Conservation (phyloP, 1,140 invertebrate species). For the Triops longicaudatus region DNA sequence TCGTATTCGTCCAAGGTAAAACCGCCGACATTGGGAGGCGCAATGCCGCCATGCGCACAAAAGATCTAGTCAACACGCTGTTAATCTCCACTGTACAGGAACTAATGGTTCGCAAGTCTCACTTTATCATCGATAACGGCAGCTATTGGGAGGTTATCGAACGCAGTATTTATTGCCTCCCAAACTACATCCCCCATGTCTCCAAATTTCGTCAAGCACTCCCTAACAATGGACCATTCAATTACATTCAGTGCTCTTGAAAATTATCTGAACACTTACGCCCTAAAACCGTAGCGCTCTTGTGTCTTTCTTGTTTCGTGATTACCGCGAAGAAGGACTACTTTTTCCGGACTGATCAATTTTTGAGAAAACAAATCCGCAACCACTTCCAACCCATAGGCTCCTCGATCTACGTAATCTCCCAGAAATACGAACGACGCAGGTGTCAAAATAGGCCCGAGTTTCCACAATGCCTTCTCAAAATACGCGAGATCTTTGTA, state of each 20-base stretch:
- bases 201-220: conserved; percentile 58
- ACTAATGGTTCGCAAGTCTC: conserved; percentile 22
- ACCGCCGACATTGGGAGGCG: conserved; percentile 51
- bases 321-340: conserved; percentile 53
- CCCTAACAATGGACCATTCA: conserved; percentile 35
- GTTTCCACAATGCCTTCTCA: conserved; percentile 52
- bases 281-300: conserved; percentile 59
- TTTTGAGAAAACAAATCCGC: conserved; percentile 57
- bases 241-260: conserved; percentile 17
- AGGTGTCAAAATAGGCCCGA: conserved; percentile 49
- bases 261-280: conserved; percentile 40
- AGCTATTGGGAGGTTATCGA: conserved; percentile 60
- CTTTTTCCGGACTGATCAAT: conserved; percentile 50
- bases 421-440: conserved; percentile 54
- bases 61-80: conserved; percentile 47
- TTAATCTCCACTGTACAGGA: neutral
- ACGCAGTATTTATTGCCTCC: conserved; percentile 57
- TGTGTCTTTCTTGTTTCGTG: conserved; percentile 57
- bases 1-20: conserved; percentile 45
- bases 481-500: conserved; percentile 50
- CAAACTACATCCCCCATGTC: conserved; percentile 53
- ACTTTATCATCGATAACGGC: conserved; percentile 60
- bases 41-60: conserved; percentile 66
- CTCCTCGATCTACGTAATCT: conserved; percentile 57
- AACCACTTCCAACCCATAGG: conserved; percentile 52